phyloP scores from a whole-genome alignment of 2,888 invertebrate species.

The Ichneumoninae sp. region DNA sequence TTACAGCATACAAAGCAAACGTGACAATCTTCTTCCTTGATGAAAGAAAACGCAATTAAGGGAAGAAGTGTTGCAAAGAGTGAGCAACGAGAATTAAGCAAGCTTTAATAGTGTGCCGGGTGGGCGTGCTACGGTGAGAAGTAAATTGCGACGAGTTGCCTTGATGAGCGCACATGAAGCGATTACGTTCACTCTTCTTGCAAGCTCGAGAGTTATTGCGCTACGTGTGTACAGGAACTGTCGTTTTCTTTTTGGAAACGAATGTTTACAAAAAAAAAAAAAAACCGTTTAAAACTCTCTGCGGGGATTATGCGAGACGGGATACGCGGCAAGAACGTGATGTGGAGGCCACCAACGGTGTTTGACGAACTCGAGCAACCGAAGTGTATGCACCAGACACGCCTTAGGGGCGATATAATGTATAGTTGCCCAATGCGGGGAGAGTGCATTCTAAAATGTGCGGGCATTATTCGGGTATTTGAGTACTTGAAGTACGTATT shows the following conservation, averaged over 20 bases:
- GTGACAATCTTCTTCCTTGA: constrained; percentile 2
- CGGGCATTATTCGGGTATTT: not conserved
- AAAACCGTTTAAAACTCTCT: not conserved
- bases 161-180: constrained; percentile 27
- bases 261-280: too few relatives aligned
- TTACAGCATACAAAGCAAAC: not conserved
- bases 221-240: not conserved
- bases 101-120: not conserved
- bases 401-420: constrained; percentile 35
- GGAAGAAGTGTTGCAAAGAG: not conserved
- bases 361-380: constrained; percentile 12
- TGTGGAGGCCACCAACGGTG: constrained; percentile 56
- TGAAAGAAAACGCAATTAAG: not conserved
- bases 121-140: constrained; percentile 29
- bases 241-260: not conserved
- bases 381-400: constrained; percentile 50
- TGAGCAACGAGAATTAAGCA: constrained; percentile 8
- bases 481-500: too few relatives aligned
- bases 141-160: constrained; percentile 31
- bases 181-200: constrained; percentile 20
- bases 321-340: not conserved
- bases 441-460: constrained; percentile 38
- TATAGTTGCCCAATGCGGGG: not conserved
- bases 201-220: not conserved
- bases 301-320: not conserved